phyloP scores from a whole-genome alignment of 2,113 vertebrate genomes.

The Oplegnathus fasciatus region DNA sequence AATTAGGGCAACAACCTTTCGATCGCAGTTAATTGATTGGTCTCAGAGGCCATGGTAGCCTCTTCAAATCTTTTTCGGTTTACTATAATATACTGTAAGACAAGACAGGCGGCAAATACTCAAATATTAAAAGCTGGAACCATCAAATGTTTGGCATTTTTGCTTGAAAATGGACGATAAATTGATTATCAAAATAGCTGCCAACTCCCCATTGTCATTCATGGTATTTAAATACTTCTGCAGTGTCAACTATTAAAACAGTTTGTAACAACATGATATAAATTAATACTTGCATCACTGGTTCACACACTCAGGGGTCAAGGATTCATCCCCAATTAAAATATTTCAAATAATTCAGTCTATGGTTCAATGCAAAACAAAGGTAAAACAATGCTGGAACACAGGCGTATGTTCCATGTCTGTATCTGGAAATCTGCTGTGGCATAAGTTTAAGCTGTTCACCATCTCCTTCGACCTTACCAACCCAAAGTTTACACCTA shows the following conservation, averaged over 20 bases:
- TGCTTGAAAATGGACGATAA: not conserved
- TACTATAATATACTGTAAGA: not conserved
- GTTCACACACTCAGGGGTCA: not conserved
- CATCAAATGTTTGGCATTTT: not conserved
- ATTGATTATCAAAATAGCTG: not conserved
- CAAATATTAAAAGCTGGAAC: not conserved
- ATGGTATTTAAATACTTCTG: not conserved
- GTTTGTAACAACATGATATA: not conserved
- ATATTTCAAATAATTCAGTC: not conserved
- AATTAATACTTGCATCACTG: not conserved
- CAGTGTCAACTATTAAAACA: not conserved
- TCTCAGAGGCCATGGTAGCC: not conserved
- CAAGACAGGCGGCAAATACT: not conserved
- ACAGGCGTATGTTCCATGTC: not conserved
- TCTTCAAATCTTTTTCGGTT: not conserved
- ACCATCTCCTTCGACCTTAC: slow-evolving; percentile 17
- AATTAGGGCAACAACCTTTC: not conserved
- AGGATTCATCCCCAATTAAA: slow-evolving; percentile 9
- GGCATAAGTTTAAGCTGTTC: slow-evolving; percentile 44
- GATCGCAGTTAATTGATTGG: not conserved
- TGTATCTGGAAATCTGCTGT: slow-evolving; percentile 36
- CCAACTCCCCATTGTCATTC: not conserved
- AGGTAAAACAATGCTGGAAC: slow-evolving; percentile 33
- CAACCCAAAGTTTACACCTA: slow-evolving; percentile 63
- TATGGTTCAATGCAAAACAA: not conserved